A percentile compares a stretch with the other conserved stretches of the same genome.
Evolutionary conservation across 2,888 invertebrate species (phyloP).

Genomic region (Volucella inflata): DNA sequence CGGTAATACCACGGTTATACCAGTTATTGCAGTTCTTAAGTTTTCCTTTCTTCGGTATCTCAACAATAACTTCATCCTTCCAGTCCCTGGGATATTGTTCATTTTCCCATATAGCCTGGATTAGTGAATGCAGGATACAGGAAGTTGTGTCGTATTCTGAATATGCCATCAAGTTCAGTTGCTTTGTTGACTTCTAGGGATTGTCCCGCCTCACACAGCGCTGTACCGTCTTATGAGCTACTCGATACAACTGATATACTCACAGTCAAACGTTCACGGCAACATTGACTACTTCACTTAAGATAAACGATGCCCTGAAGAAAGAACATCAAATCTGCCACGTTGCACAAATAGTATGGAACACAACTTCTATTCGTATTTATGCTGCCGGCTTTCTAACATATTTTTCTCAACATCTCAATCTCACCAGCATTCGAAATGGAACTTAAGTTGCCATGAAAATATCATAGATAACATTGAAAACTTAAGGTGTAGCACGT

Average conservation of each 20-base stretch:
- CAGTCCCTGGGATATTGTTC: no score
- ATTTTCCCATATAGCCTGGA: no score
- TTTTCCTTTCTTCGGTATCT: no score
- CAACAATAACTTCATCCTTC: no score
- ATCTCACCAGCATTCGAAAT: constrained; percentile 45
- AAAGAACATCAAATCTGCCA: constrained; percentile 67
- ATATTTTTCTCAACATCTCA: constrained; percentile 30
- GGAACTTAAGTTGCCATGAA: constrained; percentile 58
- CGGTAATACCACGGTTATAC: no score
- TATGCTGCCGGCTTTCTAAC: constrained; percentile 24
- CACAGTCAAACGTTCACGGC: not conserved
- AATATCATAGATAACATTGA: constrained; percentile 62
- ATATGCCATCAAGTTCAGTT: no score
- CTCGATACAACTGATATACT: not conserved
- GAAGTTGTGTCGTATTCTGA: no score
- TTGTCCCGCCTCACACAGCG: no score
- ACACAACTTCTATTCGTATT: constrained; percentile 48
- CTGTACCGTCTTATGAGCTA: no score
- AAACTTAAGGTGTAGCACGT: constrained; percentile 64
- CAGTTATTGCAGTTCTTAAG: no score
- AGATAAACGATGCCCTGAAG: constrained; percentile 61
- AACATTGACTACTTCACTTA: constrained; percentile 3
- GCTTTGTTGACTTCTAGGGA: no score
- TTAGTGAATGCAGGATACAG: no score
- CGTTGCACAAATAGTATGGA: constrained; percentile 40